Evolutionary conservation across 1,140 invertebrate species (phyloP).

Genomic region (Plectrocnemia conspersa): DNA sequence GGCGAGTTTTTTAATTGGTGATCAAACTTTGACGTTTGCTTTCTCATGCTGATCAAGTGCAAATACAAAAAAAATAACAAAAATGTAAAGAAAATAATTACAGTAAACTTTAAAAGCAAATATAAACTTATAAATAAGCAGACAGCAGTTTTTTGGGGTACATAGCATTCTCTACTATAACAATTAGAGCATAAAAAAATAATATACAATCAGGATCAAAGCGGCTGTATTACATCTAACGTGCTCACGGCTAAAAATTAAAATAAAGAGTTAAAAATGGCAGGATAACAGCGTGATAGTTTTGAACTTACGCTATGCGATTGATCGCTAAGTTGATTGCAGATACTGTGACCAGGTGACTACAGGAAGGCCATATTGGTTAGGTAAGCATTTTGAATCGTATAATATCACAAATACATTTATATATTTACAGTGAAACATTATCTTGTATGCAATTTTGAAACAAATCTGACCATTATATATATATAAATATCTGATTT

Average conservation of each 20-base stretch:
- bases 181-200: background rate
- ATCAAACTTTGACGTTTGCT: conserved; percentile 27
- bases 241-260: background rate
- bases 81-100: conserved; percentile 6
- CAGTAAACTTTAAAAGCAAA: background rate
- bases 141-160: background rate
- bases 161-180: background rate
- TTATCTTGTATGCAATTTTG: too few species aligned
- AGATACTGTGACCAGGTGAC: conserved; percentile 85
- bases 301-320: conserved; percentile 80
- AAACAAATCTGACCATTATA: too few species aligned
- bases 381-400: conserved; percentile 25
- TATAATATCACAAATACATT: too few species aligned
- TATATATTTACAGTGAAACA: too few species aligned
- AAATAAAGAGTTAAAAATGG: conserved; percentile 10
- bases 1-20: conserved; percentile 21
- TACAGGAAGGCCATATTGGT: conserved; percentile 49
- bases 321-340: conserved; percentile 84
- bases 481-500: too few species aligned
- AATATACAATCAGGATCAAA: conserved; percentile 2
- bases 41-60: conserved; percentile 23
- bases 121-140: conserved; percentile 5
- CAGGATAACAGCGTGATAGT: conserved; percentile 18
- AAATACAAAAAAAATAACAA: conserved; percentile 12
- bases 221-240: too few species aligned